Evolutionary conservation across 23 tunicate species (phyloP), one percentile per base, ranked within the genome.

Genomic region (Botrylloides violaceus): DNA sequence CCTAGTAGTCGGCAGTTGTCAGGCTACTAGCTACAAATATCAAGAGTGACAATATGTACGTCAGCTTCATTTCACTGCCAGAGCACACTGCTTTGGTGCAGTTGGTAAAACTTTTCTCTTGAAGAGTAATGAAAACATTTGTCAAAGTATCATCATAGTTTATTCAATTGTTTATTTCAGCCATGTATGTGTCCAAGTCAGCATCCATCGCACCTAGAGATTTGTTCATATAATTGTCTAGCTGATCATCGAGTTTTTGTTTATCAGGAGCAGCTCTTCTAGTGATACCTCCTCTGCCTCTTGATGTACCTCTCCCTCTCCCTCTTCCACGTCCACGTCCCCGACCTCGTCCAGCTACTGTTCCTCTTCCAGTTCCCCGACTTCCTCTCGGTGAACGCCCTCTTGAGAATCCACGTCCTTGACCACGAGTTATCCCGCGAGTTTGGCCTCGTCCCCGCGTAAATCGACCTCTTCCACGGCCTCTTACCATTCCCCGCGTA

Each of bases 201-300:
- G 98, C 92, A 81, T 92, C 86, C 83, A 92, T 80, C 36, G 78
- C 73, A 18, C 87, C 86, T 62, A 66, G 81, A 47, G 87, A 86
- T 60, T 95, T 83, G 0, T 80, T 76, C 99, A 95, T 95, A 79
- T 95, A 95, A 19, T 73, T 60, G 61, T 95, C 96, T 2, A 95
- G 71, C 20, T 84, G 85, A 18, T 61, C 70, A 71, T 95, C 99
- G 65, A 95, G 75, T 33, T 59, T 66, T 20, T 79, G 84, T 29
- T 79, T 79, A 64, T 72, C 59, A 9, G 62, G 86, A 19, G 83
- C 61, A 31, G 68, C 35, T 20, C 61, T 49, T 49, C 53, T 30
- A 7, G 29, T 64, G 9, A 50, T 39, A 12, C 80, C 80, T n/a
- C 78, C 29, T 68, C 74, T 39, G 25, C 74, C 74, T n/a, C 75